Evolutionary conservation across 2,113 vertebrate species (phyloP).

Genomic region (Salvelinus sp.): DNA sequence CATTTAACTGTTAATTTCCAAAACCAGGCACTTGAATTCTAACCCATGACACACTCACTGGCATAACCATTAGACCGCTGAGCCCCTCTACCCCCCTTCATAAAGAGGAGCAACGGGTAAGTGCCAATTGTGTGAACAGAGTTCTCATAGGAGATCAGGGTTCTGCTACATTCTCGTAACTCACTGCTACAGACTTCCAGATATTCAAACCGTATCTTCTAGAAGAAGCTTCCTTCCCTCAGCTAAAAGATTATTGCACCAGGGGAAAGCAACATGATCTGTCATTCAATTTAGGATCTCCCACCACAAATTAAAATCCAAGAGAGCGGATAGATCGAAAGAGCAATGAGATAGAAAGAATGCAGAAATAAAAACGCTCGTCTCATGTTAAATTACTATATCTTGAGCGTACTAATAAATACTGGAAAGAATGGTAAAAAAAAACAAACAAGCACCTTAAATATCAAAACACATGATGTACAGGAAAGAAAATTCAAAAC

Average conservation of each 20-base stretch:
- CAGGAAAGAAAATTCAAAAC: constrained; percentile 43
- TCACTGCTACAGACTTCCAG: constrained; percentile 12
- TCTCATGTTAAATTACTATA: constrained; percentile 14
- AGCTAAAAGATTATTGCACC: constrained; percentile 87
- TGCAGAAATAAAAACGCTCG: constrained; percentile 56
- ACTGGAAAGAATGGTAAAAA: constrained; percentile 72
- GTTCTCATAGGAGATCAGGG: neutral
- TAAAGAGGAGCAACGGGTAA: neutral
- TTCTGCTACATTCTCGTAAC: too few relatives aligned
- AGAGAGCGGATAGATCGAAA: constrained; percentile 37
- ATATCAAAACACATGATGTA: constrained; percentile 46
- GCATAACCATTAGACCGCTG: neutral
- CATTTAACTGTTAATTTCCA: constrained; percentile 42
- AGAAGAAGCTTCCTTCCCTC: constrained; percentile 30
- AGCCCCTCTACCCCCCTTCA: neutral
- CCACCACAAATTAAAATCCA: constrained; percentile 35
- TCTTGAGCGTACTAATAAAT: constrained; percentile 81
- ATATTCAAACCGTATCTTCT: neutral
- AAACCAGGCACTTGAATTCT: constrained; percentile 76
- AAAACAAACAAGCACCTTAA: constrained; percentile 39
- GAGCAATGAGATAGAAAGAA: constrained; percentile 52
- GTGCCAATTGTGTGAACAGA: neutral
- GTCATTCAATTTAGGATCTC: constrained; percentile 58
- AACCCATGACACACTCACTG: constrained; percentile 20
- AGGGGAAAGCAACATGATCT: constrained; percentile 80